A percentile compares a stretch with the other conserved stretches of the same genome.
Conservation (phyloP, 2,113 vertebrate genomes). For the Serilophus lunatus region DNA sequence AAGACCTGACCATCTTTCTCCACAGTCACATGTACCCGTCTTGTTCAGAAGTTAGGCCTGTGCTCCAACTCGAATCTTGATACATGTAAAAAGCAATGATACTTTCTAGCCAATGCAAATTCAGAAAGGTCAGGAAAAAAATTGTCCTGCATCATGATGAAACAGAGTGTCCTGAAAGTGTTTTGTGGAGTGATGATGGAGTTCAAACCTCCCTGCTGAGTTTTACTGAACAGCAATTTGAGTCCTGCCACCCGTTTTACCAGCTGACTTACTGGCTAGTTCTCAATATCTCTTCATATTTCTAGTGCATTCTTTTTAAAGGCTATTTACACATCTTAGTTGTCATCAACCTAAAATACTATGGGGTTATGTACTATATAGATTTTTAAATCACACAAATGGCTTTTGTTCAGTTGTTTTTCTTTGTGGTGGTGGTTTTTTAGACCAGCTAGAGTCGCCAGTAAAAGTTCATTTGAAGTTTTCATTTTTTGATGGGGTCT, state of each 20-base stretch:
- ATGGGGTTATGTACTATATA: rapidly evolving
- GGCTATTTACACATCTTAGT: neutral
- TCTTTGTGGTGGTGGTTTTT: neutral
- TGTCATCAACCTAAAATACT: neutral
- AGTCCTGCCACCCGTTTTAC: neutral
- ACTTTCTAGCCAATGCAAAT: neutral
- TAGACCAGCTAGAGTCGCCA: neutral
- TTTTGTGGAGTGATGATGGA: neutral
- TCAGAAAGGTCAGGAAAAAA: neutral
- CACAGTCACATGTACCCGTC: neutral
- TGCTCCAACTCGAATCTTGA: neutral
- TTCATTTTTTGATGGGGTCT: neutral
- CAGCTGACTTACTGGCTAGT: neutral
- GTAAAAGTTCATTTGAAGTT: neutral
- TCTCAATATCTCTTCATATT: neutral
- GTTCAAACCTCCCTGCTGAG: neutral
- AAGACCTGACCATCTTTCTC: neutral
- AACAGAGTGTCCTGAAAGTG: neutral
- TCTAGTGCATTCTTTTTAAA: neutral
- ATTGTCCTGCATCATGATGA: neutral
- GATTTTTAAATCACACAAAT: neutral
- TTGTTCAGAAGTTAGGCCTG: neutral
- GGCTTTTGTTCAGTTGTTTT: neutral
- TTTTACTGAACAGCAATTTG: neutral
- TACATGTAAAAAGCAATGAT: neutral